Evolutionary conservation across 2,888 invertebrate genomes (phyloP).

Genomic region (Drosophila phalerata): DNA sequence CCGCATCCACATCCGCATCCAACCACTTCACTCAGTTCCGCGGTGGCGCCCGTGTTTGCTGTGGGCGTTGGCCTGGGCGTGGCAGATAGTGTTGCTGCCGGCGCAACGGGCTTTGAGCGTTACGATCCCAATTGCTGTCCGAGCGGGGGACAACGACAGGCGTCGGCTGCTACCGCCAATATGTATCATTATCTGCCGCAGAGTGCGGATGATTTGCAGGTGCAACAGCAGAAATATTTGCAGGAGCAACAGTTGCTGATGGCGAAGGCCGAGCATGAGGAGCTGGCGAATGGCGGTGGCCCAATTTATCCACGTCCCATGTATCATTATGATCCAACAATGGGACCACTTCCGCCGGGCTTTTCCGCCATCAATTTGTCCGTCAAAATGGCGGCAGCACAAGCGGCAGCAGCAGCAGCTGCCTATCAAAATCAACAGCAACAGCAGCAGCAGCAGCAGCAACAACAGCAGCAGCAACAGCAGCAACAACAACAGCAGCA

Average conservation of each 20-base stretch:
- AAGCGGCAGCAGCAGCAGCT: slow-evolving; percentile 85
- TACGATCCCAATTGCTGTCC: slow-evolving; percentile 87
- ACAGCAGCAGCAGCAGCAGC: slow-evolving; percentile 80
- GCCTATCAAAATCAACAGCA: slow-evolving; percentile 83
- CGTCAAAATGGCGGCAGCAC: slow-evolving; percentile 89
- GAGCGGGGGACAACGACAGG: slow-evolving; percentile 47
- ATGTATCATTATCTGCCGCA: slow-evolving; percentile 88
- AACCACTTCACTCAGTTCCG: slow-evolving; percentile 36
- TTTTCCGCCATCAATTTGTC: slow-evolving; percentile 93
- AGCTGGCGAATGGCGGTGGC: slow-evolving; percentile 87
- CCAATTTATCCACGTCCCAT: slow-evolving; percentile 93
- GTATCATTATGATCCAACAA: slow-evolving; percentile 92
- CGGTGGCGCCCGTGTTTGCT: slow-evolving; percentile 71
- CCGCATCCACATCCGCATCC: slow-evolving; percentile 66
- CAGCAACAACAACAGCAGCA: slow-evolving; percentile 83
- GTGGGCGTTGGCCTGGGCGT: slow-evolving; percentile 56
- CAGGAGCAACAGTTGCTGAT: slow-evolving; percentile 87
- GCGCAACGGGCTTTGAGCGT: slow-evolving; percentile 88
- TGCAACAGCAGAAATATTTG: slow-evolving; percentile 87
- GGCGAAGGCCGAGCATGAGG: slow-evolving; percentile 90
- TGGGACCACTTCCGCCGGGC: slow-evolving; percentile 90
- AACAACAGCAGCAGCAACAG: slow-evolving; percentile 84
- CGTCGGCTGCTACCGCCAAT: slow-evolving; percentile 84
- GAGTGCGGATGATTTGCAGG: slow-evolving; percentile 87
- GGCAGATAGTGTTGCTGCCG: slow-evolving; percentile 53